A percentile compares a stretch with the other conserved stretches of the same genome.
Conservation (phyloP, 2,888 invertebrate species). For the Philopedon plagiatum region DNA sequence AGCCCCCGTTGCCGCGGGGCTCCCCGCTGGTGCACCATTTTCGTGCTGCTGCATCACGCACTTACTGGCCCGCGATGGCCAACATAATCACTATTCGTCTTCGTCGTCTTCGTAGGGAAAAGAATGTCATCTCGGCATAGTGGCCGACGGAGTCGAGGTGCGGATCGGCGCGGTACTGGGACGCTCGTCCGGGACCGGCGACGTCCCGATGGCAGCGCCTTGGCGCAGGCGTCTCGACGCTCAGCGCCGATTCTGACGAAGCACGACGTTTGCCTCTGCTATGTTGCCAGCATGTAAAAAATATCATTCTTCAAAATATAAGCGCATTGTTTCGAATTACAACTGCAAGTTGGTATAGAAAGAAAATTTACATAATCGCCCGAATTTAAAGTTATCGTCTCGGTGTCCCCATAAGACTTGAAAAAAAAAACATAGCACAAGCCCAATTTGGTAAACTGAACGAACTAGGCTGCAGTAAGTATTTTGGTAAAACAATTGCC, state of each 20-base stretch:
- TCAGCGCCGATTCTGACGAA: constrained; percentile 41
- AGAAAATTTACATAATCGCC: too few species aligned
- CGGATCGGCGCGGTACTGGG: constrained; percentile 74
- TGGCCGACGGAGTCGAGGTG: constrained; percentile 40
- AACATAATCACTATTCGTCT: constrained; percentile 44
- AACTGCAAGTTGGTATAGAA: too few species aligned
- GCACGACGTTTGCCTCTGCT: constrained; percentile 18
- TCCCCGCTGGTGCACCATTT: constrained; percentile 34
- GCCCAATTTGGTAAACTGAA: too few species aligned
- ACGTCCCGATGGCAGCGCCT: constrained; percentile 52
- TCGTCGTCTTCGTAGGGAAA: constrained; percentile 47
- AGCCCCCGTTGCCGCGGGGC: constrained; percentile 70
- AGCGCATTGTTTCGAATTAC: too few species aligned
- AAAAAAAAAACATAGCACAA: too few species aligned
- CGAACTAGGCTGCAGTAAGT: too few species aligned
- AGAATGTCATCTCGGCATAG: constrained; percentile 49
- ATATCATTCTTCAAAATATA: too few species aligned
- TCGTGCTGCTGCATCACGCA: constrained; percentile 59
- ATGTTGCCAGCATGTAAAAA: background rate
- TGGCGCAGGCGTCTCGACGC: constrained; percentile 51
- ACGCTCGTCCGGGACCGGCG: constrained; percentile 48
- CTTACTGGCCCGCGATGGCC: constrained; percentile 43
- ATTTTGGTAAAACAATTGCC: too few species aligned
- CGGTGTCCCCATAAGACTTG: too few species aligned
- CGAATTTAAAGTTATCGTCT: too few species aligned